A percentile compares a stretch with the other conserved stretches of the same genome.
Evolutionary conservation across 2,113 vertebrate genomes (phyloP).

Genomic region (Acinonyx jubatus): DNA sequence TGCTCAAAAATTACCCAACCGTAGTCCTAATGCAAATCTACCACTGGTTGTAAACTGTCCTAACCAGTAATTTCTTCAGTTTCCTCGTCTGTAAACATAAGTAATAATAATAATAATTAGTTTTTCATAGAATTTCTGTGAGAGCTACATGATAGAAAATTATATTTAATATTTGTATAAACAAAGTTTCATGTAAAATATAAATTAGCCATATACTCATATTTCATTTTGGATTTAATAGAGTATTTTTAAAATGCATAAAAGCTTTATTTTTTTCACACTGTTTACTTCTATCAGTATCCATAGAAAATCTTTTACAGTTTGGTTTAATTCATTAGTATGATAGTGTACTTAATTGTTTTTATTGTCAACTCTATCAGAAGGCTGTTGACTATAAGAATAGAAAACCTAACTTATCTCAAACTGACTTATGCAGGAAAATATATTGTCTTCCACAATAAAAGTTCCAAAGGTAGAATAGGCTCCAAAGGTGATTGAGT

Average conservation of each 20-base stretch:
- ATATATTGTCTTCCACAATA: background rate
- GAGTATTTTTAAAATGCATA: background rate
- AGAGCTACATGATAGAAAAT: background rate
- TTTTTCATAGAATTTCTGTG: slow-evolving; percentile 34
- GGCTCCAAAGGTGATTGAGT: background rate
- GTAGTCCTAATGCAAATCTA: background rate
- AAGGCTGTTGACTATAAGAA: background rate
- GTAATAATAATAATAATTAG: background rate
- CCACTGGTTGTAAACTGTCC: background rate
- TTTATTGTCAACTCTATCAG: background rate
- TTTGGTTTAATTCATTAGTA: slow-evolving; percentile 13
- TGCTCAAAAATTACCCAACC: background rate
- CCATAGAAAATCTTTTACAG: background rate
- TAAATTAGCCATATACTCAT: background rate
- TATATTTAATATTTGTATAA: slow-evolving; percentile 37
- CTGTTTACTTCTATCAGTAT: background rate
- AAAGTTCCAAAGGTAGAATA: background rate
- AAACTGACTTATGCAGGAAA: background rate
- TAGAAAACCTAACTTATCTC: background rate
- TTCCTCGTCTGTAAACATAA: slow-evolving; percentile 19
- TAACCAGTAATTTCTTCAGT: slow-evolving; percentile 1
- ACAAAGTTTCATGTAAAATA: slow-evolving; percentile 24
- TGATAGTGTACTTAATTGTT: background rate
- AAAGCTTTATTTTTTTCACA: background rate
- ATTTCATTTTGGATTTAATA: slow-evolving; percentile 9